Conservation (phyloP, 2,113 vertebrate genomes). For the Hyla sarda region DNA sequence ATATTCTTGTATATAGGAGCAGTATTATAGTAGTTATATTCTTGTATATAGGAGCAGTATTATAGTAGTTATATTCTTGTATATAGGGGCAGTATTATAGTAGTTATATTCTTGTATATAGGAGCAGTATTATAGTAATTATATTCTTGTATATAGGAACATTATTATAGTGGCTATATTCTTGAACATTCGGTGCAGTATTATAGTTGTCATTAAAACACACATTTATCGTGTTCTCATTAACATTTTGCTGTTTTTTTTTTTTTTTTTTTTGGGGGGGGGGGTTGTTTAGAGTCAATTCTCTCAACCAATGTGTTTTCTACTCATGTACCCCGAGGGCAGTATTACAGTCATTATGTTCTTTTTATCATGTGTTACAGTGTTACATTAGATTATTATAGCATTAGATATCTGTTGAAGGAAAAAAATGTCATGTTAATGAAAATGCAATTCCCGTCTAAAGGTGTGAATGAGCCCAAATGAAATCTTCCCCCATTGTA, state of each 20-base stretch:
- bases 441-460: background rate
- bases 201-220: constrained; percentile 7
- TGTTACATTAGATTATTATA: too few relatives aligned
- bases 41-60: background rate
- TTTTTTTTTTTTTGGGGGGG: background rate
- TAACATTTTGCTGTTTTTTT: background rate
- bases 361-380: background rate
- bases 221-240: too few relatives aligned
- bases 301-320: too few relatives aligned
- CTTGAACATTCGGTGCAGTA: background rate
- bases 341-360: background rate
- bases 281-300: too few relatives aligned
- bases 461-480: background rate
- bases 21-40: constrained; percentile 10
- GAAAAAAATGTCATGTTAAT: background rate
- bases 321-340: background rate
- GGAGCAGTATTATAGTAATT: constrained; percentile 6
- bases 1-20: background rate
- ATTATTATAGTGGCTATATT: constrained; percentile 12
- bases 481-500: background rate
- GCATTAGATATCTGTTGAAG: too few relatives aligned
- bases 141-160: background rate
- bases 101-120: constrained; percentile 2
- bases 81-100: background rate
- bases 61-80: constrained; percentile 9